Evolutionary conservation across 2,888 invertebrate genomes (phyloP).

Genomic region (Acanthosoma haemorrhoidale): DNA sequence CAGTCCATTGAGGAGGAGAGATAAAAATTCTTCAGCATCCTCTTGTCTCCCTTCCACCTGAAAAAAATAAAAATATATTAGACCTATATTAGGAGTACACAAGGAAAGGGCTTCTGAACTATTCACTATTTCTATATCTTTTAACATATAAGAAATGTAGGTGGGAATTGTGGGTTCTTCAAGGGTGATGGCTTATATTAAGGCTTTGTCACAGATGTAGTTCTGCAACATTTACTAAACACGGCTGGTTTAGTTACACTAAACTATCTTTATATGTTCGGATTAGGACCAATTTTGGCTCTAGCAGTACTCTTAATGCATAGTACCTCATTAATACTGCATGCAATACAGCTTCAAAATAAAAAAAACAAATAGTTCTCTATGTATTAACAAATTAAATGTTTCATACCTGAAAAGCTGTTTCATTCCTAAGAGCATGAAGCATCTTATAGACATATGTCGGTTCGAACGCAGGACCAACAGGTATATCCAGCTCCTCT

Average conservation of each 20-base stretch:
- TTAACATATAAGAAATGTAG: too few relatives aligned
- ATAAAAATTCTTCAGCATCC: conserved; percentile 95
- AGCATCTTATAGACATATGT: conserved; percentile 78
- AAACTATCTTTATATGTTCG: too few relatives aligned
- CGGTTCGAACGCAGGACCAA: conserved; percentile 84
- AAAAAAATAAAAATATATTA: background rate
- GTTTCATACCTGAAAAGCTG: conserved; percentile 44
- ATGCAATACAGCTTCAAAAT: background rate
- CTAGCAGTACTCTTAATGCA: too few relatives aligned
- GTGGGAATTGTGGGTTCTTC: too few relatives aligned
- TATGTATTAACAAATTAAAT: background rate
- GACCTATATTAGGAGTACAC: background rate
- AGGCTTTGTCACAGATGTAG: too few relatives aligned
- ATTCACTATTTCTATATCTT: too few relatives aligned
- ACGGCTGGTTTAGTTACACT: too few relatives aligned
- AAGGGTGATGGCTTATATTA: too few relatives aligned
- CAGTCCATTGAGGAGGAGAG: conserved; percentile 84
- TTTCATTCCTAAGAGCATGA: conserved; percentile 66
- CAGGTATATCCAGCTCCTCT: conserved; percentile 47
- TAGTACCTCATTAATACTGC: background rate
- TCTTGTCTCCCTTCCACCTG: conserved; percentile 87
- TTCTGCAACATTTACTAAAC: too few relatives aligned
- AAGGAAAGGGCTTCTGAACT: too few relatives aligned
- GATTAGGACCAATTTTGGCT: too few relatives aligned
- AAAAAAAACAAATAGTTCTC: too few relatives aligned